These are phyloP conservation scores for Pogonomyrmex barbatus DNA, from an alignment of 1,140 invertebrate genomes.

Conservation along the genomic window DNA sequence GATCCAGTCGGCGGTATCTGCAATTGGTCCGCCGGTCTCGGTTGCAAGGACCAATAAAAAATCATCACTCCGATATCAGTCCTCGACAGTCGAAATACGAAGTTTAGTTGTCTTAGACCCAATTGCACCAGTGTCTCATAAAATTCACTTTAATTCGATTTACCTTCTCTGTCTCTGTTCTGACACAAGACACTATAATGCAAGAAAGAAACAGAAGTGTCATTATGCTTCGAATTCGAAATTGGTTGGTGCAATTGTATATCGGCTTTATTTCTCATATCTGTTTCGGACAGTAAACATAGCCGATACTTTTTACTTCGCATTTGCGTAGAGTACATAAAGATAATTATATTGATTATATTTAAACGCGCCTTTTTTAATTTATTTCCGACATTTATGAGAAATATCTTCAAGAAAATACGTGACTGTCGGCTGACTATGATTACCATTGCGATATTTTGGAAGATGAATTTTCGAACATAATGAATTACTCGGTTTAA, in stretches of 20 bases:
- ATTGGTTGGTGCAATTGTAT: neutral
- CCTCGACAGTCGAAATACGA: neutral
- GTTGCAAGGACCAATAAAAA: conserved; percentile 88
- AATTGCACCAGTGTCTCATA: neutral
- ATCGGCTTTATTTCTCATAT: neutral
- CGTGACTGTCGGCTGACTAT: conserved; percentile 20
- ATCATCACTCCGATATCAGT: neutral
- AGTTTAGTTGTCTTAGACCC: neutral
- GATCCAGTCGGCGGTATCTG: conserved; percentile 96
- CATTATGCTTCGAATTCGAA: neutral
- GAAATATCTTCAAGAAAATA: neutral
- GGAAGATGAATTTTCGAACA: neutral
- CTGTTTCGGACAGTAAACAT: neutral
- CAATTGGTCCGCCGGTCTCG: conserved; percentile 93
- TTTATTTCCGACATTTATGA: neutral
- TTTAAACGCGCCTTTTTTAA: neutral
- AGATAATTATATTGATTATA: neutral
- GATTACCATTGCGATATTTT: neutral
- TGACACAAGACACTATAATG: neutral
- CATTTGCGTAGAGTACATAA: neutral
- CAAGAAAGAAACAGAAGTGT: neutral
- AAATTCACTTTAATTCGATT: neutral
- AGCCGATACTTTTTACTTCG: neutral
- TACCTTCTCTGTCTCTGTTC: neutral
- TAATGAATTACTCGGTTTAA: neutral